Percentiles rank a stretch among this genome's conserved stretches.
Evolutionary conservation across 2,797 vertebrate species (phyloP).

Genomic region (Protonibea diacanthus): DNA sequence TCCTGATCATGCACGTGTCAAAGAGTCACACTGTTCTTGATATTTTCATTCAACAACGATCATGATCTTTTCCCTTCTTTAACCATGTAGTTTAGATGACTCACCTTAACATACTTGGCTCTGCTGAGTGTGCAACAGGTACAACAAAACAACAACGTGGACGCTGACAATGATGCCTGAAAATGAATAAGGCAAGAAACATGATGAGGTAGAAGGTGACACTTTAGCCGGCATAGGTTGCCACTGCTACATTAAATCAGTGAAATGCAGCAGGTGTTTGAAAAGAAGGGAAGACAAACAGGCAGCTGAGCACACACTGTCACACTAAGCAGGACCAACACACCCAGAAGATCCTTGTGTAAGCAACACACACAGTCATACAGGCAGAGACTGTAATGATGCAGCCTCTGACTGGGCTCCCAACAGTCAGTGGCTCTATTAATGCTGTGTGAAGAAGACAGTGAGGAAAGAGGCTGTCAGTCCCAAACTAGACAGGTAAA

Average conservation of each 20-base stretch:
- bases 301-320: conserved; percentile 57
- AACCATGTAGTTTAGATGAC: not conserved
- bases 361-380: conserved; percentile 54
- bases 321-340: conserved; percentile 44
- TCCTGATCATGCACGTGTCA: conserved; percentile 1
- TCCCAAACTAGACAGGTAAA: conserved; percentile 17
- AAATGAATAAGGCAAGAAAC: not conserved
- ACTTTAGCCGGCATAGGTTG: conserved; percentile 16
- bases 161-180: not conserved
- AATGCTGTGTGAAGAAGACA: conserved; percentile 35
- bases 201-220: conserved; percentile 16
- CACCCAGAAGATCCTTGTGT: conserved; percentile 48
- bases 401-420: conserved; percentile 38
- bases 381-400: conserved; percentile 61
- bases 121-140: not conserved
- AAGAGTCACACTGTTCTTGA: not conserved
- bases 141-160: conserved; percentile 2
- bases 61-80: not conserved
- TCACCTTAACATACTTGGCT: not conserved
- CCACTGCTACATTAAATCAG: conserved; percentile 34
- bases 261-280: conserved; percentile 52
- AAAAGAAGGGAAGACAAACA: conserved; percentile 40
- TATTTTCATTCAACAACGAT: conserved; percentile 4
- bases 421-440: conserved; percentile 39
- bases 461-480: conserved; percentile 35